Conservation (phyloP, 2,113 vertebrate genomes). For the Manacus vitellinus region DNA sequence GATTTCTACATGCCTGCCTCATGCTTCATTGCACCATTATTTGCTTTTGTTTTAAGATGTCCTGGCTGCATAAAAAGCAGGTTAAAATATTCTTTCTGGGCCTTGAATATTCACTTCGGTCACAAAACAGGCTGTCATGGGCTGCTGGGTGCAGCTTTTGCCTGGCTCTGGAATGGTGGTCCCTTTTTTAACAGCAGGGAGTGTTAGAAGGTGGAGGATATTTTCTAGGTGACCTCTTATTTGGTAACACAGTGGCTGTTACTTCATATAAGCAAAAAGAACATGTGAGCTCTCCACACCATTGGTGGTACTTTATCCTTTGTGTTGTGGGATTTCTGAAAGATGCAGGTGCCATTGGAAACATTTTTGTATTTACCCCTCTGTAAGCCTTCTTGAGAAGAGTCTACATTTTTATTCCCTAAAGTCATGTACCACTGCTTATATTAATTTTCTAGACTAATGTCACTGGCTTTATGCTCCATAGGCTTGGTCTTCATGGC, state of each 20-base stretch:
- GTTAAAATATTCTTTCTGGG: not conserved
- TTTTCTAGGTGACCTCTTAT: not conserved
- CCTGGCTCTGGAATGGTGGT: not conserved
- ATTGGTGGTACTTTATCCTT: not conserved
- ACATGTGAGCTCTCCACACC: rapidly evolving
- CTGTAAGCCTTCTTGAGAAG: not conserved
- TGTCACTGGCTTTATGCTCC: not conserved
- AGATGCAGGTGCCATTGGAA: not conserved
- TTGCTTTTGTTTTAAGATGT: not conserved
- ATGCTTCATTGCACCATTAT: not conserved
- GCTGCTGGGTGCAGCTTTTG: not conserved
- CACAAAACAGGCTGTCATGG: not conserved
- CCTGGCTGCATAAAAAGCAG: not conserved
- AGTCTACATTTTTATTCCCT: not conserved
- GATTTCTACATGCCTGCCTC: not conserved
- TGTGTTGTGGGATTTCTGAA: not conserved
- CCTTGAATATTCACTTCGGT: not conserved
- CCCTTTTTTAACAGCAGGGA: not conserved
- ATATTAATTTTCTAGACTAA: not conserved
- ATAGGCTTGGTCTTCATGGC: not conserved
- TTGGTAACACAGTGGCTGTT: not conserved
- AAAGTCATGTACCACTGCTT: not conserved
- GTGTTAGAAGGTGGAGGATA: not conserved
- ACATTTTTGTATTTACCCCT: not conserved
- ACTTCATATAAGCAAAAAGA: not conserved